These are phyloP conservation scores for Bedellia somnulentella DNA, from an alignment of 2,888 invertebrate species.

Conservation along the genomic window DNA sequence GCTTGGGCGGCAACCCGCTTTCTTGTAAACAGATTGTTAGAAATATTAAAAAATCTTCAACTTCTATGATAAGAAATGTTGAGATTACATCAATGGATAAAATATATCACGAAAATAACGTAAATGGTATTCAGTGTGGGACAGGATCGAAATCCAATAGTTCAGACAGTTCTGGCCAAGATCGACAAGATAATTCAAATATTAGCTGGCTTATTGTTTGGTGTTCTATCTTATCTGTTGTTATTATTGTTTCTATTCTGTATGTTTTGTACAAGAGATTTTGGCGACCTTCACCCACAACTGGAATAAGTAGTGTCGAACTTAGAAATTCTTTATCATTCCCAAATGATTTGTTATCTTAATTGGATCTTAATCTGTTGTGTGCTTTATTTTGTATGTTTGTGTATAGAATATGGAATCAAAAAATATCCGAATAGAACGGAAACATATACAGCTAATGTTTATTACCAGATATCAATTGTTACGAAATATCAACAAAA, in stretches of 20 bases:
- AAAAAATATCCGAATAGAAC: no score
- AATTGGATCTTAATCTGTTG: no score
- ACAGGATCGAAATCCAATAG: constrained; percentile 8
- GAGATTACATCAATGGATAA: constrained; percentile 39
- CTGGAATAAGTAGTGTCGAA: no score
- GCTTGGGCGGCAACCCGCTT: constrained; percentile 42
- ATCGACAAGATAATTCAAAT: constrained; percentile 8
- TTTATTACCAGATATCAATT: no score
- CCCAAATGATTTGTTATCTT: background rate
- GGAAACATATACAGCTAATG: no score
- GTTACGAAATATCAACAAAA: no score
- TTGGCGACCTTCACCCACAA: background rate
- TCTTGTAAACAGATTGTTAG: constrained; percentile 36
- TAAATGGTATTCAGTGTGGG: constrained; percentile 44
- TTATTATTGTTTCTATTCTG: constrained; percentile 12
- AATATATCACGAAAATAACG: constrained; percentile 44
- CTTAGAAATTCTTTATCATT: background rate
- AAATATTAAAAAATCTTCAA: constrained; percentile 20
- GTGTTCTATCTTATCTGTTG: constrained; percentile 17
- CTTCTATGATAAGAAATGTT: constrained; percentile 16
- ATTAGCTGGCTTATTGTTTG: constrained; percentile 14
- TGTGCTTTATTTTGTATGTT: no score
- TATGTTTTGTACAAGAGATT: constrained; percentile 12
- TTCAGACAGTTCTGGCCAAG: background rate
- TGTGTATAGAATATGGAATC: no score